These are phyloP conservation scores for Aphelenchoides besseyi DNA, from an alignment of 1,140 invertebrate genomes.

Conservation along the genomic window DNA sequence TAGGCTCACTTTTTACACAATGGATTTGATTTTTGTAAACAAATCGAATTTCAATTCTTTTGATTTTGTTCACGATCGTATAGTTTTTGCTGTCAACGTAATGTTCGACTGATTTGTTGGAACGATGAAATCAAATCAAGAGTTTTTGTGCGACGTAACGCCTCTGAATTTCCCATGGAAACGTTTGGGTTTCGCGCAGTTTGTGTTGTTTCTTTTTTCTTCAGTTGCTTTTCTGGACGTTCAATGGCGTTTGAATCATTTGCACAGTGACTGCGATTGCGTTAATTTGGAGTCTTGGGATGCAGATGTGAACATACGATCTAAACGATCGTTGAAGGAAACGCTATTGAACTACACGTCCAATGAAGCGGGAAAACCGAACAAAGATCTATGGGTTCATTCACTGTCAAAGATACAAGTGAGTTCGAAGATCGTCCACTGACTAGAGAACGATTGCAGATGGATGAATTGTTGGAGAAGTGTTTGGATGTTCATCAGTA, in stretches of 20 bases:
- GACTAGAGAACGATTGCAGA: conserved; percentile 33
- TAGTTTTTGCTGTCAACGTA: no score
- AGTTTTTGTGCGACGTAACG: not conserved
- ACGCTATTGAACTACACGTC: conserved; percentile 7
- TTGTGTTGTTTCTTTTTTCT: not conserved
- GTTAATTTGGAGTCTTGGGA: not conserved
- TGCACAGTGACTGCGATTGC: not conserved
- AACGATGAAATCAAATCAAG: not conserved
- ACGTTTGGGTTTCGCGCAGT: not conserved
- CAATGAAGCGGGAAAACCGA: not conserved
- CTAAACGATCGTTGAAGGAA: not conserved
- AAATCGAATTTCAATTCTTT: no score
- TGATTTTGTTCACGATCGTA: no score
- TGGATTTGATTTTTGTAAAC: no score
- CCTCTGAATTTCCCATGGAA: conserved; percentile 18
- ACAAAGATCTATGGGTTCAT: conserved; percentile 51
- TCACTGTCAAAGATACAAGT: conserved; percentile 57
- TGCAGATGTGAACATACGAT: not conserved
- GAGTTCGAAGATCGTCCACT: not conserved
- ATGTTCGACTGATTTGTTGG: not conserved
- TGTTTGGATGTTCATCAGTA: conserved; percentile 60
- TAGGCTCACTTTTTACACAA: no score
- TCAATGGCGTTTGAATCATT: not conserved
- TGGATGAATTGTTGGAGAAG: conserved; percentile 58
- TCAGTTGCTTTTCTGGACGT: not conserved